Evolutionary conservation across 2,797 vertebrate species (phyloP).

Genomic region (Trachops cirrhosus): DNA sequence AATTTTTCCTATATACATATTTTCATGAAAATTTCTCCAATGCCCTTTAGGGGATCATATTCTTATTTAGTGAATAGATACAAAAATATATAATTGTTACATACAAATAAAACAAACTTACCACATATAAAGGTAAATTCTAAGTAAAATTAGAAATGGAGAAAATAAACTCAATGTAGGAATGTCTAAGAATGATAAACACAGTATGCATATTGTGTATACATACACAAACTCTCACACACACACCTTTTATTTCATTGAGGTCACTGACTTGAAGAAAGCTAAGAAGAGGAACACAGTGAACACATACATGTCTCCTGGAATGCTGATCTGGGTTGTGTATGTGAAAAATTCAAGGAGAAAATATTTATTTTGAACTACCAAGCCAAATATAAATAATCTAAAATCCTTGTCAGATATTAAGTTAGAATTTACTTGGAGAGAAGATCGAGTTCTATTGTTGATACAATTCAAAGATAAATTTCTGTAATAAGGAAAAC

Average conservation of each 20-base stretch:
- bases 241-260: neutral
- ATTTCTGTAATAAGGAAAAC: neutral
- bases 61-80: constrained; percentile 27
- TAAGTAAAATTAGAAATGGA: neutral
- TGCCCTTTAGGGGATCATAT: neutral
- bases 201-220: neutral
- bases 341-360: neutral
- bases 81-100: neutral
- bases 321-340: neutral
- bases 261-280: neutral
- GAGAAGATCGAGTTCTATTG: neutral
- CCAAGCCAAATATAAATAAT: neutral
- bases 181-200: neutral
- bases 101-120: neutral
- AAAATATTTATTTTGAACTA: neutral
- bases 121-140: neutral
- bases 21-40: constrained; percentile 6
- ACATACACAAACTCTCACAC: neutral
- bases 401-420: neutral
- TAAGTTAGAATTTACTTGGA: neutral
- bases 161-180: neutral
- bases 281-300: neutral
- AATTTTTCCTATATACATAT: neutral
- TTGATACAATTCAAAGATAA: neutral
- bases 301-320: neutral